Evolutionary conservation across 92 coral and sea anemone species (phyloP).

Genomic region (Umimayanthus kanabou): DNA sequence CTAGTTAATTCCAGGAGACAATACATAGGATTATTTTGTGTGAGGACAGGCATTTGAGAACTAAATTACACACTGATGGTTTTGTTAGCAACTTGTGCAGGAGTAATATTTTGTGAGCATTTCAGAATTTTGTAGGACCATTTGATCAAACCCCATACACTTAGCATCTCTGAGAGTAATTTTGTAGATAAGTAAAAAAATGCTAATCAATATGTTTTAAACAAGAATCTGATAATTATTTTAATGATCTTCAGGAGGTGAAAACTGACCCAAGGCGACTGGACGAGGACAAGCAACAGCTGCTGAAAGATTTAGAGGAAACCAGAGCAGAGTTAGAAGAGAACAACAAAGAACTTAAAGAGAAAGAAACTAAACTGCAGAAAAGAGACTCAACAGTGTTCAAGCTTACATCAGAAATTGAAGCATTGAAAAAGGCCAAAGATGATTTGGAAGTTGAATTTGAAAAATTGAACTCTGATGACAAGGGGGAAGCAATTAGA

Average conservation of each 20-base stretch:
- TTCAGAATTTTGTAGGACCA: too few relatives aligned
- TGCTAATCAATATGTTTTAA: background rate
- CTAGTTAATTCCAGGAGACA: too few relatives aligned
- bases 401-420: conserved; percentile 1
- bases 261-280: background rate
- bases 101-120: background rate
- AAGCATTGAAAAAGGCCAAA: conserved; percentile 8
- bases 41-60: too few relatives aligned
- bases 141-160: too few relatives aligned
- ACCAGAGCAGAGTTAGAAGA: conserved; percentile 14
- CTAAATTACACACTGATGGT: too few relatives aligned
- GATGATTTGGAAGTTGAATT: conserved; percentile 16
- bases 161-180: too few relatives aligned
- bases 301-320: conserved; percentile 39
- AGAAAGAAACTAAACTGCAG: conserved; percentile 4
- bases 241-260: conserved; percentile 1
- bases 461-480: conserved; percentile 18
- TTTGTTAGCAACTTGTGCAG: too few relatives aligned
- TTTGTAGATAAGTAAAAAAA: background rate
- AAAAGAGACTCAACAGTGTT: conserved; percentile 24
- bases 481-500: conserved; percentile 50
- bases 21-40: too few relatives aligned
- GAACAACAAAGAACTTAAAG: background rate
- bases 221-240: background rate
- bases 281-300: conserved; percentile 2